Base-by-base conservation (phyloP, 2,888 invertebrate species). In the Ennomos fuscantarius region DNA sequence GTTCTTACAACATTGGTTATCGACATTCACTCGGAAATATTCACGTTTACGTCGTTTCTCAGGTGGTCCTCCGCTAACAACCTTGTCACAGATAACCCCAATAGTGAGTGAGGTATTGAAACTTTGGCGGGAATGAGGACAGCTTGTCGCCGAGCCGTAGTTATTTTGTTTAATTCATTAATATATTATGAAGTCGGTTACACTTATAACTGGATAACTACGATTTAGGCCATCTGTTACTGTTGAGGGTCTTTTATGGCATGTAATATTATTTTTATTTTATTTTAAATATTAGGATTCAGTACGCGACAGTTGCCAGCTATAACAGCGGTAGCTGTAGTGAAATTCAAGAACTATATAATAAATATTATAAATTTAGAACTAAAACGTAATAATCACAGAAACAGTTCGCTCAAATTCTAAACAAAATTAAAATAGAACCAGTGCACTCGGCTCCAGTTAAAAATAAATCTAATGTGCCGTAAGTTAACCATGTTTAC, bases 21-120 rank as follows among this genome's bases (percentile, higher is more conserved):
- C 64, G 67, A 71, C 80, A 77, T 83, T 82, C 81, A 82, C 78
- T 84, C 78, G 80, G 82, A 85, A 85, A 85, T 78, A 77, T 79
- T 81, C 71, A 77, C 79, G 75, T 80, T 79, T 79, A 81, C 79
- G 77, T 79, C 69, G 80, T 82, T 82, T 86, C 87, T 86, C 84
- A 84, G 87, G 82, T 86, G 83, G 83, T 83, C 81, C 75, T 79
- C 81, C 77, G 73, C 74, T 75, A 77, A 70, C 82, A 87, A 83
- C 90, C 87, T 89, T 89, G 89, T 89, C 86, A 86, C 85, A 86
- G 81, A 86, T 89, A 85, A 82, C 81, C 84, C 82, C 79, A 77
- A 80, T 81, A 81, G 68, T 72, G 72, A 73, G 67, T 73, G 71
- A 72, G 67, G 78, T 81, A 86, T 86, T 82, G 83, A 84, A 86